Conservation (phyloP, 30 jellyfish, hydroid and myxozoan species). For the Aurelia sp. region DNA sequence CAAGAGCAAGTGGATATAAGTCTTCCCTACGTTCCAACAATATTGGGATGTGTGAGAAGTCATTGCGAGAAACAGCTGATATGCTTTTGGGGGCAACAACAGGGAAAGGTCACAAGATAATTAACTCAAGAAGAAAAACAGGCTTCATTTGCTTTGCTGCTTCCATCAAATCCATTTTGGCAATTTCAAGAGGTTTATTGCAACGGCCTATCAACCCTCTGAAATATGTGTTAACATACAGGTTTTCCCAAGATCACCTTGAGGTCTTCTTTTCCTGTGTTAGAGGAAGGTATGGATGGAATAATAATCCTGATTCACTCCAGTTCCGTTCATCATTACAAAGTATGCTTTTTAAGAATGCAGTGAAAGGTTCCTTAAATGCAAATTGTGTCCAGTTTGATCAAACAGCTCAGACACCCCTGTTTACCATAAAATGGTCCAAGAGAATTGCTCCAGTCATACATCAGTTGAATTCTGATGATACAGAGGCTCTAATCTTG, state of each 20-base stretch:
- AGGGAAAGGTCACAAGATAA: background rate
- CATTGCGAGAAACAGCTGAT: conserved; percentile 5
- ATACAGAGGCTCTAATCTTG: background rate
- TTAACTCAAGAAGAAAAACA: conserved; percentile 23
- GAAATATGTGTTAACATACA: conserved; percentile 53
- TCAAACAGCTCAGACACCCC: conserved; percentile 38
- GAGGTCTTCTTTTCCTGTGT: conserved; percentile 36
- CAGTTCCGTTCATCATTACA: conserved; percentile 37
- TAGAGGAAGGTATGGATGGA: conserved; percentile 37
- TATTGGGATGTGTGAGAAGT: conserved; percentile 1
- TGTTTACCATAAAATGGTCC: conserved; percentile 41
- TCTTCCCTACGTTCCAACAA: conserved; percentile 10
- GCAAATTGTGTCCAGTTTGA: conserved; percentile 59
- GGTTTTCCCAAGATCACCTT: conserved; percentile 59
- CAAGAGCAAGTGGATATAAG: conserved; percentile 45
- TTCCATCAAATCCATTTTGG: conserved; percentile 5
- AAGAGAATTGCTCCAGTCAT: background rate
- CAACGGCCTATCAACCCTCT: conserved; percentile 21
- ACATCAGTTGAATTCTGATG: conserved; percentile 2
- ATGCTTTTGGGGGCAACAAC: background rate
- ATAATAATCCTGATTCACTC: conserved; percentile 43
- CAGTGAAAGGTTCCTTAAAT: conserved; percentile 25
- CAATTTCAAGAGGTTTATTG: conserved; percentile 4
- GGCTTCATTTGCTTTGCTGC: conserved; percentile 28
- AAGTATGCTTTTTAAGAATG: conserved; percentile 3